Base-by-base conservation (phyloP, 2,888 invertebrate genomes). In the Helobdella robusta region DNA sequence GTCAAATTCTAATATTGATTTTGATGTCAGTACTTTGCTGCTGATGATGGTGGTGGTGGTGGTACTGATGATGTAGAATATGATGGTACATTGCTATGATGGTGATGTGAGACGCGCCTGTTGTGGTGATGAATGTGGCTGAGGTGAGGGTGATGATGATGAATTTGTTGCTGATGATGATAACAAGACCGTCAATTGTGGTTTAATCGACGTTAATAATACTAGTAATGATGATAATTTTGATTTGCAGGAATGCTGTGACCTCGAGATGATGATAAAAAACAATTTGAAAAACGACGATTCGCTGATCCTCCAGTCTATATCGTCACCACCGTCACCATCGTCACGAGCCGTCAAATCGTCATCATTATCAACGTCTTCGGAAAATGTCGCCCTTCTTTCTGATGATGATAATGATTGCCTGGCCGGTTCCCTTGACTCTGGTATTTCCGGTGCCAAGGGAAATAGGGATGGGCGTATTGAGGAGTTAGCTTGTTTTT, bases 1-100 rank as follows among this genome's bases (percentile, higher is more conserved):
- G 3, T 56, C 56, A n/a, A 56, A 32, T 25, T 56, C 56, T 32
- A 25, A 30, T 30, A 62, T 28, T 34, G 62, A 44, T n/a, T 62
- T 40, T 62, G 32, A 46, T 30, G 62, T 25, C 2, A 50, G 34
- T 23, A 28, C 8, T 28, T 15, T 11, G 44, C 11, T 11, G 44
- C 44, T n/a, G 11, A 11, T 11, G 20, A 6, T 50, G 50, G 50
- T 50, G 23, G 20, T 50, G 23, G 50, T 50, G 50, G 50, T 18
- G 50, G 50, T 50, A 25, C 5, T 50, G 50, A 50, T 50, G 50
- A 8, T 15, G 40, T 15, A 15, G 40, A 8, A 15, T 40, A 50
- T 50, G 20, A 50, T 5, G 50, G 25, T 20, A 6, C 18, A n/a
- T 8, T 15, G 50, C 20, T 6, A 6, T 50, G 50, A 20, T 50